Evolutionary conservation across 2,797 vertebrate species (phyloP), one percentile per base, ranked within the genome.

Genomic region (Myotis daubentonii): DNA sequence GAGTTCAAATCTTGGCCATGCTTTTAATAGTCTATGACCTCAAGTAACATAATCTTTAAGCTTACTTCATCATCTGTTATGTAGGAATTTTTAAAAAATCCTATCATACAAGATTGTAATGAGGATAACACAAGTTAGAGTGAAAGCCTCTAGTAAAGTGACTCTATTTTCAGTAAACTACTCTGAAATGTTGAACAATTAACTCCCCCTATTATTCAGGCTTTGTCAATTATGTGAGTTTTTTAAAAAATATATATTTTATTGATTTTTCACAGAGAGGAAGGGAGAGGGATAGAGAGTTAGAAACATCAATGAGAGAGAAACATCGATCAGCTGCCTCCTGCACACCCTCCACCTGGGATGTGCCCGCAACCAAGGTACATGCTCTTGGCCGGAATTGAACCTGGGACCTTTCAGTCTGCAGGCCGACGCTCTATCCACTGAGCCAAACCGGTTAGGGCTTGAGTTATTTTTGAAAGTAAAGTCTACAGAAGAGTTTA

Each of bases 41-140:
- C 68, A 22, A 74, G 20, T 66, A 96, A 74, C 65, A 23, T 53
- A 83, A 13, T 49, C 66, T 44, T 84, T 70, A 88, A 62, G 8
- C 20, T 80, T 79, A 38, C 44, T 47, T 55, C 33, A 11, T 44
- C 49, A 75, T 16, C 9, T 87, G 28, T 38, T 82, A 70, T 15
- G 57, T 23, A 12, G 44, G 10, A 33, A 44, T 44, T 51, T 30
- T 15, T 25, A 12, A 85, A 90, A 41, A 93, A 41, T 53, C 30
- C 23, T 57, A 55, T 57, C 22, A 44, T 65, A 79, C 6, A 86
- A 6, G 23, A 8, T 30, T 62, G 36, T 66, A 78, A 13, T 30
- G 86, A 76, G 10, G 57, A 66, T 93, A 92, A 80, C 88, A 88
- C 71, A 87, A 91, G 57, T n/a, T 62, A 44, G 83, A 87, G 23